Evolutionary conservation across 2,797 vertebrate genomes (phyloP).

Genomic region (Xiphorhynchus erythropygius): DNA sequence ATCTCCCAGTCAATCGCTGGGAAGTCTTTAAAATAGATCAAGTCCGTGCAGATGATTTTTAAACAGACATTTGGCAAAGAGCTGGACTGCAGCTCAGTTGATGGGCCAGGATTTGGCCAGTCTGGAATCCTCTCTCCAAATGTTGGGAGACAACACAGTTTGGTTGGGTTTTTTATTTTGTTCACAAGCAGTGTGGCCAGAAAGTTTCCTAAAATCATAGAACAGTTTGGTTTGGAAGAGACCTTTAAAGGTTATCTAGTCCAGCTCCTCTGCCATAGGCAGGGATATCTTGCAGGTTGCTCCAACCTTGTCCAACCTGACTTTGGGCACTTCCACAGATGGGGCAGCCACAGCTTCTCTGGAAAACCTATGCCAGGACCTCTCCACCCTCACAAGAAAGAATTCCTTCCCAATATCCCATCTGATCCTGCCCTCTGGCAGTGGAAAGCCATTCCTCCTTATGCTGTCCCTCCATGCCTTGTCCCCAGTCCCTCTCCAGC

Average conservation of each 20-base stretch:
- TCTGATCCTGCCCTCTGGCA: background rate
- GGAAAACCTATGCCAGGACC: background rate
- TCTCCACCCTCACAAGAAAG: background rate
- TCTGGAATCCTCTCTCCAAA: background rate
- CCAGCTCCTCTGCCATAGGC: background rate
- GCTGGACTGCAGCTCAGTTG: background rate
- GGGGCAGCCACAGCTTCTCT: background rate
- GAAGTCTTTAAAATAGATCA: background rate
- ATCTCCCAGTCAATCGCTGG: background rate
- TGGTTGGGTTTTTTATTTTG: background rate
- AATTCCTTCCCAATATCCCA: background rate
- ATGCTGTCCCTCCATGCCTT: background rate
- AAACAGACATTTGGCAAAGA: background rate
- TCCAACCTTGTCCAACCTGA: background rate
- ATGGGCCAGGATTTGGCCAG: background rate
- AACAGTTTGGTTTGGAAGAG: background rate
- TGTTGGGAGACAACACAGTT: rapidly evolving
- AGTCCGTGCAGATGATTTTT: background rate
- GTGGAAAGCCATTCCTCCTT: background rate
- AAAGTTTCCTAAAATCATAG: background rate
- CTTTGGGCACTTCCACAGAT: background rate
- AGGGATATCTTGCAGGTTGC: background rate
- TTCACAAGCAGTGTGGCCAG: background rate
- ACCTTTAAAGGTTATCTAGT: background rate
- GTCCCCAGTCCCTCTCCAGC: background rate